phyloP scores from a whole-genome alignment of 2,113 vertebrate species.

The Ahaetulla prasina region DNA sequence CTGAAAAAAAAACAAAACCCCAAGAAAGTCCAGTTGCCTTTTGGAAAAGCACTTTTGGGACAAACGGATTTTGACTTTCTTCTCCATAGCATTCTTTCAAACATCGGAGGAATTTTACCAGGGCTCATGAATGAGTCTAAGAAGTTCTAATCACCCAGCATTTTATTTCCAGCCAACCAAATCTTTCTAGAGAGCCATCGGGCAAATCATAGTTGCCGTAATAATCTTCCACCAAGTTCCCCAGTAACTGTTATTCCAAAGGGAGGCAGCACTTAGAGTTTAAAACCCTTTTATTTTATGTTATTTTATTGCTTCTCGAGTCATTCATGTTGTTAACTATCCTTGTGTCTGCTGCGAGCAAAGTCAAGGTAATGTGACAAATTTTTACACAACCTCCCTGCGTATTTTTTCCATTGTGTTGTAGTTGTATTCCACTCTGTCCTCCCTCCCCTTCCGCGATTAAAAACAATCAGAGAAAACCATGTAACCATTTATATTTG shows the following conservation, averaged over 20 bases:
- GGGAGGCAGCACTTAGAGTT: not conserved
- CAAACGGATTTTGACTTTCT: not conserved
- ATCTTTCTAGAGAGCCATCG: not conserved
- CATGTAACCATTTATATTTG: not conserved
- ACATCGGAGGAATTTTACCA: not conserved
- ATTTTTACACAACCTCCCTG: not conserved
- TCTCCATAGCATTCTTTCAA: not conserved
- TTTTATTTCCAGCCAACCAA: not conserved
- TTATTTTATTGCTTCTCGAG: not conserved
- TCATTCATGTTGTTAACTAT: not conserved
- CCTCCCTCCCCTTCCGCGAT: not conserved
- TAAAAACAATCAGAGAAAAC: not conserved
- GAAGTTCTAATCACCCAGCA: not conserved
- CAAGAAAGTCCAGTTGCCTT: not conserved
- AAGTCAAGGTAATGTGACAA: not conserved
- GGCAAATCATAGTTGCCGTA: not conserved
- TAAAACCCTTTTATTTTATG: not conserved
- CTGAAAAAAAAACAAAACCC: too few relatives aligned
- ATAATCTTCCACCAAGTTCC: not conserved
- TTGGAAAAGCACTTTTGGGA: not conserved
- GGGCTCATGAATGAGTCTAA: not conserved
- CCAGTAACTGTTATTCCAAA: not conserved
- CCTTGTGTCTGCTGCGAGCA: not conserved
- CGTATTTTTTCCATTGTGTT: not conserved
- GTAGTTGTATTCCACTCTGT: not conserved